phyloP scores from a whole-genome alignment of 2,888 invertebrate genomes.

The Apamea monoglypha region DNA sequence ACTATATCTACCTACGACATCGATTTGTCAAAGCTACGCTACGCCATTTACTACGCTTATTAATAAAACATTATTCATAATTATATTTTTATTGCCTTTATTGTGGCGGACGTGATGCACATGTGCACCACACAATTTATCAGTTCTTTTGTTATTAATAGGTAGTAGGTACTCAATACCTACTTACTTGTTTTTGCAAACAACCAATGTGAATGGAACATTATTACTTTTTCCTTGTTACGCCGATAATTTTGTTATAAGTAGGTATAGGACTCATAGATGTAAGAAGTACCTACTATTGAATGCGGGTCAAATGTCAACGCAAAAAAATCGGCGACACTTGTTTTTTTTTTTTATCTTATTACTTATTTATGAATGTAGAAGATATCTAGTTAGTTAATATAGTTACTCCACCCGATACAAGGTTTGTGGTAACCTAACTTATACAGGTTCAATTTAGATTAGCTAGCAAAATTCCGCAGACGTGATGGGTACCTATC shows the following conservation, averaged over 20 bases:
- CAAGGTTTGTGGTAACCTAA: too few species aligned
- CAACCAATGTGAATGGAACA: neutral
- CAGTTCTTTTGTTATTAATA: slow-evolving; percentile 20
- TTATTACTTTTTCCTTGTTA: slow-evolving; percentile 4
- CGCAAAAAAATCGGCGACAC: too few species aligned
- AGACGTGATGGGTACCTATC: too few species aligned
- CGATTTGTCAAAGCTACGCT: neutral
- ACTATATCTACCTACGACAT: neutral
- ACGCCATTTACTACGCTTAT: neutral
- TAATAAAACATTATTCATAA: neutral
- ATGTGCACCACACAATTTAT: slow-evolving; percentile 1
- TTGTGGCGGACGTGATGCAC: neutral
- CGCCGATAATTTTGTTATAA: slow-evolving; percentile 16
- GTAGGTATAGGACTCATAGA: too few species aligned
- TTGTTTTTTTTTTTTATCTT: too few species aligned
- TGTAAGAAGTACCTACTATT: too few species aligned
- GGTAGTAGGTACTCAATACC: neutral
- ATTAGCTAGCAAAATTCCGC: too few species aligned
- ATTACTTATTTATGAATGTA: too few species aligned
- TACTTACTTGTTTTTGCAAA: slow-evolving; percentile 6
- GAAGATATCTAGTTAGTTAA: too few species aligned
- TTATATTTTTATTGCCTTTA: slow-evolving; percentile 1
- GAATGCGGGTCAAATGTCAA: neutral
- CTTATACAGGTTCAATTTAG: too few species aligned
- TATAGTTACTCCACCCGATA: too few species aligned